A percentile compares a stretch with the other conserved stretches of the same genome.
These are phyloP conservation scores for Cerceris rybyensis DNA, from an alignment of 2,888 invertebrate species.

Conservation along the genomic window DNA sequence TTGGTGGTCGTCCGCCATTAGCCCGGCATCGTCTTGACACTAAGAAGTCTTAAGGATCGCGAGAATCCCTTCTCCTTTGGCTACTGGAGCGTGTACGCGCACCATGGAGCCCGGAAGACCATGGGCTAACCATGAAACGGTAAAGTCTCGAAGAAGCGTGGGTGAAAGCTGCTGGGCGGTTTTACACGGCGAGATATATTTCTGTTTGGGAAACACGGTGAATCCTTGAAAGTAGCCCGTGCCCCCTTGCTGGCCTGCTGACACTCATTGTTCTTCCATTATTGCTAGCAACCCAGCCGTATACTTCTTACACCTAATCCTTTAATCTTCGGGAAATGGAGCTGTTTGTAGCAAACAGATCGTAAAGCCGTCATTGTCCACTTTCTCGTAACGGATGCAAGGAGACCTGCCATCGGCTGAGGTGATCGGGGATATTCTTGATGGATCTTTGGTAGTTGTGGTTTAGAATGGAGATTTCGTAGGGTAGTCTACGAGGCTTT, in stretches of 20 bases:
- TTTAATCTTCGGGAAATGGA: constrained; percentile 79
- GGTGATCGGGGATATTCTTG: background rate
- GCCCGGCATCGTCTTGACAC: constrained; percentile 70
- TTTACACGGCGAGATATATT: constrained; percentile 31
- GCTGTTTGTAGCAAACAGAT: constrained; percentile 79
- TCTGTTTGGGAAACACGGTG: constrained; percentile 66
- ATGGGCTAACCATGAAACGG: constrained; percentile 15
- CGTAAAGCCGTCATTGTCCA: constrained; percentile 69
- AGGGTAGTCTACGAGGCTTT: too few species aligned
- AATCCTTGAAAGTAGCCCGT: constrained; percentile 59
- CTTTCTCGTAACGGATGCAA: constrained; percentile 65
- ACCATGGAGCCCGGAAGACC: background rate
- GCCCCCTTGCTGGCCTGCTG: constrained; percentile 53
- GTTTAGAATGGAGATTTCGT: too few species aligned
- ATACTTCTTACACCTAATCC: constrained; percentile 78
- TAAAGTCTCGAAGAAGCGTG: constrained; percentile 28
- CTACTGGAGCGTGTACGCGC: constrained; percentile 70
- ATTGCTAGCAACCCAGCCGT: constrained; percentile 75
- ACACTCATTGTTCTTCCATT: constrained; percentile 77
- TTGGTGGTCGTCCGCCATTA: constrained; percentile 65
- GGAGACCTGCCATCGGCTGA: constrained; percentile 29
- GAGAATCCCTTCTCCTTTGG: constrained; percentile 71
- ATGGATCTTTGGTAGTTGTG: too few species aligned
- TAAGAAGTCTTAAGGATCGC: constrained; percentile 74
- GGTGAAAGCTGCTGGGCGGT: constrained; percentile 15